Base-by-base conservation (phyloP, 2,888 invertebrate genomes). In the Drosophila formosana region DNA sequence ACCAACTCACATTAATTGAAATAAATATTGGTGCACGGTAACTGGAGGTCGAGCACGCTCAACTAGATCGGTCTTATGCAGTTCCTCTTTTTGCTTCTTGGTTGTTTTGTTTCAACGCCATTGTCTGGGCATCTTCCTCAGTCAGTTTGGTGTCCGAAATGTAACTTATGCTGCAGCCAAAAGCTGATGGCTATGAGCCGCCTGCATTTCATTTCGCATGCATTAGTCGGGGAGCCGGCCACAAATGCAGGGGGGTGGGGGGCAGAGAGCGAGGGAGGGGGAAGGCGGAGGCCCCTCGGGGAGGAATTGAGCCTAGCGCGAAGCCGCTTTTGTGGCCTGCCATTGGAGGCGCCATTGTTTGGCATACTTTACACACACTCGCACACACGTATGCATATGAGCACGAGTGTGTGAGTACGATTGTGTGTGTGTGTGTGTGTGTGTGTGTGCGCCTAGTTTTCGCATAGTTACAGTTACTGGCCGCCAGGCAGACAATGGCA, bases 321-420 rank as follows among this genome's bases (percentile, higher is more conserved):
- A 49, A 70, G 53, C 74, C 61, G 66, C 49, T 63, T 65, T 67
- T 72, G 74, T 65, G 82, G 79, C 63, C 73, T 75, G 72, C 75
- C 84, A 83, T 77, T 81, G 81, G 57, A 82, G 85, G 82, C 83
- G 83, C 83, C 85, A 85, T 83, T 83, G 83, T 85, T 85, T 83
- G 83, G 83, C 83, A 83, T 82, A 83, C 72, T 82, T 83, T 82
- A 62, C 64, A 51, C 57, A 50, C 47, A 46, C 52, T 46, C 55
- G 39, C 13, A 39, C 7, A 8, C 37, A 5, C 32, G 23, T 8
- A 46, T 8, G 32, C 41, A 39, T 9, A 58, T 51, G 26, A 9
- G 7, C 18, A 28, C 18, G 18, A 7, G 25, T 43, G 18, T 41
- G 18, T 30, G 30, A 32, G 26, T 13, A 7, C 25, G 28, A 18